Base-by-base conservation (phyloP, 2,888 invertebrate genomes). In the Hyles lineata region DNA sequence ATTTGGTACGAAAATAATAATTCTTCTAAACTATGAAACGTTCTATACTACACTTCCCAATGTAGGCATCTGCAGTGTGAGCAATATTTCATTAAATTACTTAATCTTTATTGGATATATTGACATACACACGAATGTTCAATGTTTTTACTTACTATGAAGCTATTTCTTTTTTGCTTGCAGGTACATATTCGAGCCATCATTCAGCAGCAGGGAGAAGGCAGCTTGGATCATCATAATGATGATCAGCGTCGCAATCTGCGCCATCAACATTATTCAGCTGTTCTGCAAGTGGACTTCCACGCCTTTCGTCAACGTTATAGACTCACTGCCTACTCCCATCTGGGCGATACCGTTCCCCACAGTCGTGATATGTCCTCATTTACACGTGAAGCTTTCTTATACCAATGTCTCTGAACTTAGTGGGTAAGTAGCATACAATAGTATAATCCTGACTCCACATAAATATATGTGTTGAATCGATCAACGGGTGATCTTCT, bases 321-420 rank as follows among this genome's bases (percentile, higher is more conserved):
- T 95, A 21, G 95, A 95, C 78, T 92, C 94, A 0, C 77, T 91
- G 55, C 92, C 93, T 0, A 91, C 94, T 0, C 94, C 95, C 0
- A 88, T 95, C 9, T 95, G 93, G 92, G 92, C 94, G 0, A 89
- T 95, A 0, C 95, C 95, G 0, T 95, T 95, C 74, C 95, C 95
- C 0, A 92, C 88, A 0, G 93, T 95, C 1, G 92, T 94, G 0
- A 76, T 95, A 3, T 95, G 95, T 72, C 95, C 95, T 2, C 93
- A 93, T 77, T 75, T 93, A 17, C 92, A 93, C 70, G 86, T 94
- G 0, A 92, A 93, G 76, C 75, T 85, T 72, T 91, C 93, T 0
- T 88, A 84, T 77, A 83, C 83, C 19, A 90, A 94, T 62, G 87
- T 94, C 1, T 85, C 90, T 0, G 79, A 87, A n/a, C 73, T 92